phyloP scores from a whole-genome alignment of 2,888 invertebrate species.

The Drosophila leonis region DNA sequence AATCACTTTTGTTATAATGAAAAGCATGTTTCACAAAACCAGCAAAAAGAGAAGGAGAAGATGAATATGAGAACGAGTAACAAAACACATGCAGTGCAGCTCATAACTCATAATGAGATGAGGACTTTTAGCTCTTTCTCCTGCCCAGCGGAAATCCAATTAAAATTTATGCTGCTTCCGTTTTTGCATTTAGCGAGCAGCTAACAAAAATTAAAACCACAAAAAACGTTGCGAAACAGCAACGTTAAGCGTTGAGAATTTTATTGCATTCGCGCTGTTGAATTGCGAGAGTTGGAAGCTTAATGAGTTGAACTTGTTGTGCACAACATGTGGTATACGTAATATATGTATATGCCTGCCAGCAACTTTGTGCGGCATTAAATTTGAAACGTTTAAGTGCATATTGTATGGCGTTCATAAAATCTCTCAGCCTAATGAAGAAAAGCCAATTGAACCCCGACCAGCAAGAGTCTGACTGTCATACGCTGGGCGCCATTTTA shows the following conservation, averaged over 20 bases:
- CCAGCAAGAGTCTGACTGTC: slow-evolving; percentile 12
- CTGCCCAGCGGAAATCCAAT: slow-evolving; percentile 63
- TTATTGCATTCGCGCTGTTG: slow-evolving; percentile 40
- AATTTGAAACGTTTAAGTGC: slow-evolving; percentile 53
- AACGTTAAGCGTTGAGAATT: slow-evolving; percentile 42
- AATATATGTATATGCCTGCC: slow-evolving; percentile 42
- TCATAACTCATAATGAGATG: slow-evolving; percentile 67
- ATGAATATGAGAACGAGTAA: background rate
- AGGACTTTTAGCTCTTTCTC: slow-evolving; percentile 19
- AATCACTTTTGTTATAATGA: slow-evolving; percentile 26
- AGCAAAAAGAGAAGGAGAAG: background rate
- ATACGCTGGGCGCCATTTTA: slow-evolving; percentile 49
- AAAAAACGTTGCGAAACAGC: slow-evolving; percentile 19
- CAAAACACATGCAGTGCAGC: slow-evolving; percentile 34
- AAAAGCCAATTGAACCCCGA: slow-evolving; percentile 63
- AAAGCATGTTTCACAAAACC: slow-evolving; percentile 2
- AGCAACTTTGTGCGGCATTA: slow-evolving; percentile 34
- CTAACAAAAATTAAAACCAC: slow-evolving; percentile 30
- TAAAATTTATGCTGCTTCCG: slow-evolving; percentile 70
- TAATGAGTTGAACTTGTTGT: slow-evolving; percentile 21
- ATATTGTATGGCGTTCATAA: slow-evolving; percentile 44
- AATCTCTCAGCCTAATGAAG: slow-evolving; percentile 46
- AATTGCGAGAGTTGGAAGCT: slow-evolving; percentile 14
- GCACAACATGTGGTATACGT: slow-evolving; percentile 67
- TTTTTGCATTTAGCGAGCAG: slow-evolving; percentile 42